Base-by-base conservation (phyloP, 2,888 invertebrate genomes). In the Geotrupes spiniger region DNA sequence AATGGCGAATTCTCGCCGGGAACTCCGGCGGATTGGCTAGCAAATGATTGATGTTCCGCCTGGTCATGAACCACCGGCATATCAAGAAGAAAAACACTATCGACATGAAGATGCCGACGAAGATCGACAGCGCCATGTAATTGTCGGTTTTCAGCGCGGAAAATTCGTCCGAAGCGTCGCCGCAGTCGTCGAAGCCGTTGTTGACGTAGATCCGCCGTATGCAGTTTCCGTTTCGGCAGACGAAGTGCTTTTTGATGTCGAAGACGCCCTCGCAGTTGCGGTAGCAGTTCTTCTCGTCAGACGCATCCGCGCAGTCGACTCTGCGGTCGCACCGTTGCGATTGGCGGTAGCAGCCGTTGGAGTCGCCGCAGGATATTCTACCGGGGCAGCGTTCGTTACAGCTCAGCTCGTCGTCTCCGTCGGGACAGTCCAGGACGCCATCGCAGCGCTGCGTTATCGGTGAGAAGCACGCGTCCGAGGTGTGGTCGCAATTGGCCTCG, bases 11-110 rank as follows among this genome's bases (percentile, higher is more conserved):
- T 2, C 59, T 56, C 6, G 62, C 59, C 2, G 63, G 62, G 48
- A 63, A 61, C 26, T 62, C 57, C 4, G 63, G 64, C 21, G 58
- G 46, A 37, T 64, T 56, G 8, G 51, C 48, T 38, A 64, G 47
- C 2, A 63, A 27, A 8, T 48, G 36, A 4, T 42, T 21, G 2
- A 63, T 21, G 38, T 63, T 49, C 4, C 60, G 36, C 26, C 64
- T 45, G 9, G 25, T 47, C 10, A 43, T 11, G 36, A 41, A 58
- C 61, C 60, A 64, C 6, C 56, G 53, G 9, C 48, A 43, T 4
- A 59, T 40, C 3, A 63, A 11, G 29, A 41, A 45, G 2, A 49
- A 11, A 15, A 56, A 56, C 9, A 52, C 21, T n/a, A 52, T 27
- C 1, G 52, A 15, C 25, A 58, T 42, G 11, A 55, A 37, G 4